Evolutionary conservation across 1,140 invertebrate genomes (phyloP).

Genomic region (Drosophila albomicans): DNA sequence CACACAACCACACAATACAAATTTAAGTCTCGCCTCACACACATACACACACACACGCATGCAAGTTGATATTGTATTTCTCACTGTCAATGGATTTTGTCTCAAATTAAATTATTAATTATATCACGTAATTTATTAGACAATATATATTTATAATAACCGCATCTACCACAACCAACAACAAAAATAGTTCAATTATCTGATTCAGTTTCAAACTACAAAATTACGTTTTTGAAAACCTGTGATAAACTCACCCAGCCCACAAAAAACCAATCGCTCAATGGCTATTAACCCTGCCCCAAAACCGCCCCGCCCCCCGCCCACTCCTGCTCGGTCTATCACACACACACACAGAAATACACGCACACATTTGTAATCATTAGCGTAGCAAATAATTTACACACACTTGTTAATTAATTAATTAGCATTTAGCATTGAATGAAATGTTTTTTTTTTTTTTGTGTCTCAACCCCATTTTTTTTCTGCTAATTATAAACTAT

Average conservation of each 20-base stretch:
- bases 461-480: constrained; percentile 24
- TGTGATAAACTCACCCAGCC: constrained; percentile 69
- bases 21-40: constrained; percentile 5
- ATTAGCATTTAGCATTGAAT: constrained; percentile 58
- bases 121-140: constrained; percentile 52
- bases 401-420: constrained; percentile 61
- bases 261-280: background rate
- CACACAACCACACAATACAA: constrained; percentile 27
- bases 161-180: constrained; percentile 19
- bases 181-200: background rate
- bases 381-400: constrained; percentile 64
- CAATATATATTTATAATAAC: constrained; percentile 50
- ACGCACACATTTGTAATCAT: constrained; percentile 50
- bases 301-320: background rate
- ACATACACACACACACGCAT: constrained; percentile 22
- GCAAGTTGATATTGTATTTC: constrained; percentile 49
- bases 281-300: constrained; percentile 13
- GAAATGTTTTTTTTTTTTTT: constrained; percentile 43
- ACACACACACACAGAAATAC: constrained; percentile 22
- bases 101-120: constrained; percentile 72
- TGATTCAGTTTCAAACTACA: constrained; percentile 10
- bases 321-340: background rate
- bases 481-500: constrained; percentile 66
- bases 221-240: constrained; percentile 58
- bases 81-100: constrained; percentile 55